Percentiles rank a stretch among this genome's conserved stretches.
phyloP scores from a whole-genome alignment of 2,113 vertebrate species.

The Anser cygnoides region DNA sequence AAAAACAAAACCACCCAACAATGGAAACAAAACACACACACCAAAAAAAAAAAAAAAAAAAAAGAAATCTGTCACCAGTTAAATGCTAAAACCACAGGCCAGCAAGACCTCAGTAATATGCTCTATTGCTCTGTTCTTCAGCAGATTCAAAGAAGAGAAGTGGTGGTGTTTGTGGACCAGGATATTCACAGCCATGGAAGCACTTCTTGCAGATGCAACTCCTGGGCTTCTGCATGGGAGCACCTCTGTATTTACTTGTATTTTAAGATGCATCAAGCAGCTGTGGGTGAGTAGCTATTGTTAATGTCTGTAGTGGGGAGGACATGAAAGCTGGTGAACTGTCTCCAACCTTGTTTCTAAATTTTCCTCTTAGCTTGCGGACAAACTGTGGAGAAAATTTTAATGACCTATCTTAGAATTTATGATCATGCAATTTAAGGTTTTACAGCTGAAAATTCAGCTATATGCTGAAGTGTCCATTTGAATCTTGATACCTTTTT shows the following conservation, averaged over 20 bases:
- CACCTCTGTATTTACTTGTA: rapidly evolving
- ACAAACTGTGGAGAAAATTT: background rate
- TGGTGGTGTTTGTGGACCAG: background rate
- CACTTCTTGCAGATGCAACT: background rate
- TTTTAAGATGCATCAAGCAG: background rate
- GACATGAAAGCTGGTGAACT: background rate
- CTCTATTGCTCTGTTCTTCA: background rate
- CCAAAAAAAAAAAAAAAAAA: background rate
- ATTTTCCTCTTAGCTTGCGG: background rate
- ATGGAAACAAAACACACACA: background rate
- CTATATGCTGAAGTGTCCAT: background rate
- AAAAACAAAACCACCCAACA: background rate
- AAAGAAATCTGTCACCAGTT: background rate
- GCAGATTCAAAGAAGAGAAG: background rate
- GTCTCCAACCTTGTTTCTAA: background rate
- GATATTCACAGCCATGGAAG: background rate
- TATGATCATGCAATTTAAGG: background rate
- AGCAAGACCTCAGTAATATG: background rate
- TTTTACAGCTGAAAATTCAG: background rate
- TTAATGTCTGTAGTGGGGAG: background rate
- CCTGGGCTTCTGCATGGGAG: background rate
- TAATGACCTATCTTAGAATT: rapidly evolving
- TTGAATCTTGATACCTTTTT: background rate
- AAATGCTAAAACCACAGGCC: background rate
- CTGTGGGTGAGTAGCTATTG: background rate